Evolutionary conservation across 30 jellyfish, hydroid and myxozoan species (phyloP), one percentile per base, ranked within the genome.

Genomic region (Clytia hemisphaerica): DNA sequence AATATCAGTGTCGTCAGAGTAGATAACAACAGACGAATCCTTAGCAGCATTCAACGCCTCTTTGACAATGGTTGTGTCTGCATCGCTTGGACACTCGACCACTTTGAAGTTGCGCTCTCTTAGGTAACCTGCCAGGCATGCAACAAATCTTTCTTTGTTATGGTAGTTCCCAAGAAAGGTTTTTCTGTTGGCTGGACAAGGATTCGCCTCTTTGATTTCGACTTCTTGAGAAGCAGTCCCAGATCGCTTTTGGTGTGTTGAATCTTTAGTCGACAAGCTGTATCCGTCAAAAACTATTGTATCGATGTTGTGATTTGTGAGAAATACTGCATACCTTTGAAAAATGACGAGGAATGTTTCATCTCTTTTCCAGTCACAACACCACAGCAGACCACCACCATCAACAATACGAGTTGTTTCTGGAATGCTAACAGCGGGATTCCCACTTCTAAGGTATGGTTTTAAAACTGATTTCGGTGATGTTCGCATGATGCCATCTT

Each of bases 21-120:
- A 59, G 62, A 59, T 62, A 29, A 62, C 24, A 7, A 59, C 73
- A 59, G 61, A 14, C 24, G 61, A 6, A 15, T 9, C 25, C 12
- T 32, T 32, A 7, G 24, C 62, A 15, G 25, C 15, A 22, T 59
- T 24, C 15, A 59, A 15, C 12, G 73, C 73, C 12, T 9, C 62
- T 59, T 59, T 26, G 12, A 59, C 73, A 62, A 59, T 59, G 12
- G 73, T 15, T 15, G 77, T 67, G 60, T 62, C 76, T 16, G 76
- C 76, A 67, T 42, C 80, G 45, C 80, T 67, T 42, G 80, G 77
- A 36, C 80, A 67, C 32, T 42, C 74, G n/a, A 42, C 10, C 21
- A 67, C 80, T 35, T 67, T 44, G 77, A 64, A 64, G 12, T 27
- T 27, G 73, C 9, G 27, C 26, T 12, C 6, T 29, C 37, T 27